Percentiles rank a stretch among this genome's conserved stretches.
Evolutionary conservation across 2,888 invertebrate species (phyloP).

Genomic region (Kuschelorhynchus macadamiae): DNA sequence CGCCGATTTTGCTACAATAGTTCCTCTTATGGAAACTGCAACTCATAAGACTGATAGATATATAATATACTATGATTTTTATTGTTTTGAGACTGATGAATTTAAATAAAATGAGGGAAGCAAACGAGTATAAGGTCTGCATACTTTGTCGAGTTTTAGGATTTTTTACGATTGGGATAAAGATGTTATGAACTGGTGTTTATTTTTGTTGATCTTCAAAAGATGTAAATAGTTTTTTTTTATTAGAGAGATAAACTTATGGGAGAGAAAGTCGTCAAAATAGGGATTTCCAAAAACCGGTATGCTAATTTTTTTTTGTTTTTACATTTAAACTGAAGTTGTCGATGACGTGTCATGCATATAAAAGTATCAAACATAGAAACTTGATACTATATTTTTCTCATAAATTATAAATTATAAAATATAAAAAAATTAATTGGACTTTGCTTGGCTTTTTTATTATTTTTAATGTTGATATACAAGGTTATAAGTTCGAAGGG

Average conservation of each 20-base stretch:
- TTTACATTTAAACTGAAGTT: too few species aligned
- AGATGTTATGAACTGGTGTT: conserved; percentile 56
- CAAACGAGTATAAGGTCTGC: conserved; percentile 53
- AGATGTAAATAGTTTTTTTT: conserved; percentile 64
- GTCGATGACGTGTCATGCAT: too few species aligned
- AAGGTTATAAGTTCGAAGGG: too few species aligned
- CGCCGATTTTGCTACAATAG: conserved; percentile 63
- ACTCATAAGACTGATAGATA: conserved; percentile 68
- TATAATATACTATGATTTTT: conserved; percentile 56
- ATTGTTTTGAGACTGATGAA: conserved; percentile 61
- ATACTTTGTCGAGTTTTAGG: conserved; percentile 50
- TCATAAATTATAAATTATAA: too few species aligned
- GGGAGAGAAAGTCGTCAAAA: conserved; percentile 23
- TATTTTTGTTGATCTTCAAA: conserved; percentile 61
- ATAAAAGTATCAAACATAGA: too few species aligned
- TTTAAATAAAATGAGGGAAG: conserved; percentile 51
- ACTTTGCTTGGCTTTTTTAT: too few species aligned
- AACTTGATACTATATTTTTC: too few species aligned
- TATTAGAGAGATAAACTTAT: conserved; percentile 5
- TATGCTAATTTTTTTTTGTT: too few species aligned
- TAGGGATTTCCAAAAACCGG: not conserved
- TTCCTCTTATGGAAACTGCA: conserved; percentile 63
- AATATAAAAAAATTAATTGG: too few species aligned
- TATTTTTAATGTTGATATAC: too few species aligned
- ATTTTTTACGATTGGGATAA: conserved; percentile 29